phyloP scores from a whole-genome alignment of 2,888 invertebrate species.

The Proisotoma minuta region DNA sequence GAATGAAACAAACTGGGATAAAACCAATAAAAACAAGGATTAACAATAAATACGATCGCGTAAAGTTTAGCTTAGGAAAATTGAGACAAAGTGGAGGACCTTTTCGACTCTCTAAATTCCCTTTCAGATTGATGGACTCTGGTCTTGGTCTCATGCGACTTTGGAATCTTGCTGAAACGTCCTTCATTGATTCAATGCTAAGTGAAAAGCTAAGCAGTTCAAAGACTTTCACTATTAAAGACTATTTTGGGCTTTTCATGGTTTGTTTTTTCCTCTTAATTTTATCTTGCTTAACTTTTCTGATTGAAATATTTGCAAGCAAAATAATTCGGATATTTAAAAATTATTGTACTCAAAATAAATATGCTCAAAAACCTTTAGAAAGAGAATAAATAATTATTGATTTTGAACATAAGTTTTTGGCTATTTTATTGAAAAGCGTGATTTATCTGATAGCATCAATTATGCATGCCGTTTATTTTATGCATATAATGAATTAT shows the following conservation, averaged over 20 bases:
- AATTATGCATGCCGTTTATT: too few species aligned
- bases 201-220: neutral
- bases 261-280: constrained; percentile 31
- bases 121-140: constrained; percentile 28
- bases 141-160: constrained; percentile 40
- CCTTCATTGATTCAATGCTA: constrained; percentile 28
- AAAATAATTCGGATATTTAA: neutral
- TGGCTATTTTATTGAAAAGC: too few species aligned
- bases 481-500: too few species aligned
- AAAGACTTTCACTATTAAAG: constrained; percentile 36
- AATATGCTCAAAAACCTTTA: too few species aligned
- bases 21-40: neutral
- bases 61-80: neutral
- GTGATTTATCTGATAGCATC: too few species aligned
- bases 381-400: too few species aligned
- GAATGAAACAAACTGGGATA: constrained; percentile 7
- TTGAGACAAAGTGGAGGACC: constrained; percentile 22
- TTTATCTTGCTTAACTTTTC: constrained; percentile 31
- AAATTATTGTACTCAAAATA: too few species aligned
- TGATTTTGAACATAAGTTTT: too few species aligned
- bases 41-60: neutral
- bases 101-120: constrained; percentile 39
- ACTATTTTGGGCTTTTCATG: constrained; percentile 37
- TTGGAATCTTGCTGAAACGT: constrained; percentile 37
- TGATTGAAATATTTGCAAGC: too few species aligned